Percentiles rank a stretch among this genome's conserved stretches.
These are phyloP conservation scores for Nemopilema nomurai DNA, from an alignment of 30 jellyfish, hydroid and myxozoan species.

Conservation along the genomic window DNA sequence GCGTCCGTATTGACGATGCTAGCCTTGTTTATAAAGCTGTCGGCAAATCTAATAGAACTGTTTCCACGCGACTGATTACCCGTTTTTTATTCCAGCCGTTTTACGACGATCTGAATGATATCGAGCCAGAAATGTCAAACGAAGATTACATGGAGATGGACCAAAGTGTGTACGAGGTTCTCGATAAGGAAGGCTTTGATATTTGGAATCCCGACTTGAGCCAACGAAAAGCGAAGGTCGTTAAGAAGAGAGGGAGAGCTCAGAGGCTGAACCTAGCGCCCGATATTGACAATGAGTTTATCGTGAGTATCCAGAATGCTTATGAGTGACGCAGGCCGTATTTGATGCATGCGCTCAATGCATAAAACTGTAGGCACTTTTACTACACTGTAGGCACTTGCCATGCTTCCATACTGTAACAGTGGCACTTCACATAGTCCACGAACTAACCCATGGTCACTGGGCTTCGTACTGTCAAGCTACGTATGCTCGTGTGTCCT, in stretches of 20 bases:
- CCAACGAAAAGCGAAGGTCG: slow-evolving; percentile 19
- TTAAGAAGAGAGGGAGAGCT: slow-evolving; percentile 17
- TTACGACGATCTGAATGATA: slow-evolving; percentile 21
- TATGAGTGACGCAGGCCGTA: no score
- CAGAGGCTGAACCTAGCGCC: slow-evolving; percentile 19
- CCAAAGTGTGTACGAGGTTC: slow-evolving; percentile 18
- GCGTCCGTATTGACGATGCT: not conserved
- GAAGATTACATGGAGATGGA: slow-evolving; percentile 1
- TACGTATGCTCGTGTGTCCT: no score
- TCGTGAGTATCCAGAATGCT: not conserved
- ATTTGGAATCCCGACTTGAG: slow-evolving; percentile 14
- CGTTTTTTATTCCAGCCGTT: not conserved
- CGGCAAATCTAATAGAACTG: no score
- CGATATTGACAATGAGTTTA: slow-evolving; percentile 43
- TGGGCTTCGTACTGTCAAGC: no score
- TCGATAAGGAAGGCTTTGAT: slow-evolving; percentile 28
- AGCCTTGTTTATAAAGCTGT: not conserved
- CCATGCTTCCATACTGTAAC: no score
- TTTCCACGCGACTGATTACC: not conserved
- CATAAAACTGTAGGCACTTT: no score
- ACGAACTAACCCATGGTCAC: no score
- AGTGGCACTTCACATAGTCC: no score
- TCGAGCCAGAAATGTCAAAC: slow-evolving; percentile 22
- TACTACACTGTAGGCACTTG: no score
- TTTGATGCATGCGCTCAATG: no score